Evolutionary conservation across 1,140 invertebrate species (phyloP), one percentile per base, ranked within the genome.

Genomic region (Lysiphlebus fabarum): DNA sequence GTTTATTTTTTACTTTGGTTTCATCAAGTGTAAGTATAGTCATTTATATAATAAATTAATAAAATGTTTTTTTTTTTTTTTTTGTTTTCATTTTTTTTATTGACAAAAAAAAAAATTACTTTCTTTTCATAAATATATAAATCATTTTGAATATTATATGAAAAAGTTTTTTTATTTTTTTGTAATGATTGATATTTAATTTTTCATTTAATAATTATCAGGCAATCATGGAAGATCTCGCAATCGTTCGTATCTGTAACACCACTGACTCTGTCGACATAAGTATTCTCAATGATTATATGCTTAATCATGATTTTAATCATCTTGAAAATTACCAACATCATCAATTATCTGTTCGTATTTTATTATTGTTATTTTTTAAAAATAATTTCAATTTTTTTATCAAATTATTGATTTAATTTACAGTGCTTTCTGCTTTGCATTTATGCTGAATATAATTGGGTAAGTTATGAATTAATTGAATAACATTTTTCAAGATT

Each of bases 181-280:
- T 0, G 4, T 26, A 26, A 4, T 26, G 17, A 26, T 2, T 26
- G 2, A 1, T 26, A 26, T 26, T 1, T 26, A 26, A 26, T 26
- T 26, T 26, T 2, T 26, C n/a, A 26, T 26, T 26, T 26, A 26
- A 26, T 2, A 26, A 26, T 26, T 26, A 34, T 49, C 49, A 65
- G 63, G 48, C 41, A 49, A 59, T 65, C 36, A 53, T 10, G 26
- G 54, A 59, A 17, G 63, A 65, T 50, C 43, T 65, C 26, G 49
- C 56, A 4, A 37, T 65, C 41, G 58, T 65, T 56, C 59, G 63
- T 53, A 56, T 62, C 53, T 65, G 63, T 53, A 65, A 65, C 59
- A 53, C 57, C 48, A 60, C 53, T 43, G 56, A 60, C 44, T 56
- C 63, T 26, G 53, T 65, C 9, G 40, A 53, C 58, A 40, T 65